Conservation (phyloP, 1,140 invertebrate genomes). For the Sminthurides bifidus region DNA sequence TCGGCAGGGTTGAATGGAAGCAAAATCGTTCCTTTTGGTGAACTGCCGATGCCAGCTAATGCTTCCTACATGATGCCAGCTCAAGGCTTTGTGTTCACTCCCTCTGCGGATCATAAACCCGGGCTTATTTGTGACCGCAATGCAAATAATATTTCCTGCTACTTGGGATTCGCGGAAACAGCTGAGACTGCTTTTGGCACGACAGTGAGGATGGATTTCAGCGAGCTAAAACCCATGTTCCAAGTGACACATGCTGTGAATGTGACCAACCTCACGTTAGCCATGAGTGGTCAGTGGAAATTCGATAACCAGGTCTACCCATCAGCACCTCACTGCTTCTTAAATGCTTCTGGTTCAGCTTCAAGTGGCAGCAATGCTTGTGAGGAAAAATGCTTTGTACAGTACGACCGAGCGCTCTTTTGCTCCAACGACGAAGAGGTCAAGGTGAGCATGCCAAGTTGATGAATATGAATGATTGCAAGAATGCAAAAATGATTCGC, state of each 20-base stretch:
- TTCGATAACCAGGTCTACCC: not conserved
- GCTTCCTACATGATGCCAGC: conserved; percentile 1
- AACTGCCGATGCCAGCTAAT: not conserved
- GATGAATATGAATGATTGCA: not conserved
- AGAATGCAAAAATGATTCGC: not conserved
- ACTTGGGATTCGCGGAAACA: not conserved
- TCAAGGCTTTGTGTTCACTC: not conserved
- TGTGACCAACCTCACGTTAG: not conserved
- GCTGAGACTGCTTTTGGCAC: not conserved
- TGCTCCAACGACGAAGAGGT: conserved; percentile 48
- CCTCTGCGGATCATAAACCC: not conserved
- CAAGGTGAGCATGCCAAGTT: conserved; percentile 30
- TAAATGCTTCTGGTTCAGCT: not conserved
- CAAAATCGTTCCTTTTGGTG: not conserved
- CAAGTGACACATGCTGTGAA: not conserved
- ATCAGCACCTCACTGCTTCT: not conserved
- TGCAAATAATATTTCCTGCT: conserved; percentile 6
- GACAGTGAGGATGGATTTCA: not conserved
- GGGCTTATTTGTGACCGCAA: conserved; percentile 11
- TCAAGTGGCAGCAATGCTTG: conserved; percentile 4
- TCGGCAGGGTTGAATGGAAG: not conserved
- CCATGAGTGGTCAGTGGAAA: conserved; percentile 1
- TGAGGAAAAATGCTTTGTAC: conserved; percentile 11
- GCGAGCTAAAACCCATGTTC: not conserved
- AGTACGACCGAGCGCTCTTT: conserved; percentile 40